Evolutionary conservation across 2,113 vertebrate species (phyloP), one percentile per base, ranked within the genome.

Genomic region (Poeciliopsis occidentalis): DNA sequence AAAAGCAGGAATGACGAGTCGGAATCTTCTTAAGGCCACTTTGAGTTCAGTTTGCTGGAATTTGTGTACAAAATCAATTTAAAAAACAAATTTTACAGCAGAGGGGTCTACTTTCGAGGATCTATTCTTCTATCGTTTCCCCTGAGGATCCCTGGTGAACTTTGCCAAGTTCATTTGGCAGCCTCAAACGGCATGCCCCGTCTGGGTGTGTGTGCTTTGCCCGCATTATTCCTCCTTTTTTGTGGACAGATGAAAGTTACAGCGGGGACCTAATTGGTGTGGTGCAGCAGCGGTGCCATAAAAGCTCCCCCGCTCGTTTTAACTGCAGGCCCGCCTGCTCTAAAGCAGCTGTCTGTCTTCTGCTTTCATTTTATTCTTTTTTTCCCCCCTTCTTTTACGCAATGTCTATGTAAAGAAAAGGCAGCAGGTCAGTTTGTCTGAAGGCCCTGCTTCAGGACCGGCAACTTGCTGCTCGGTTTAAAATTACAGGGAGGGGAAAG

Each of bases 181-280:
- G 22, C 61, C 85, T 69, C 32, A 60, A 80, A 69, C 69, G 32
- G 66, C 1, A 60, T 69, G 72, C 39, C 75, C 68, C 7, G 85
- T 87, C 88, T 89, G 84, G 85, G 47, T 75, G 71, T 65, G 22
- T 69, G 75, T 74, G 29, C 75, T 88, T 91, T 84, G 82, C 82
- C 78, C 74, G 30, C 67, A 80, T 86, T 88, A 80, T 87, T 76
- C 67, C 80, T 83, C 44, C 86, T 90, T 93, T 93, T 85, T 92
- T 92, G 91, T 93, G 90, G 91, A 66, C 61, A 90, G 89, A 94
- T 94, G 91, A 93, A 94, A 93, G 91, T 93, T 88, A 80, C 88
- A 78, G 91, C 86, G 34, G 84, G 85, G 90, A 81, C 91, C 93
- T 94, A 93, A 95, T 93, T 94, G 90, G 91, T 92, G 92, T 69